These are phyloP conservation scores for Alauda arvensis DNA, from an alignment of 2,797 vertebrate species.

Conservation along the genomic window DNA sequence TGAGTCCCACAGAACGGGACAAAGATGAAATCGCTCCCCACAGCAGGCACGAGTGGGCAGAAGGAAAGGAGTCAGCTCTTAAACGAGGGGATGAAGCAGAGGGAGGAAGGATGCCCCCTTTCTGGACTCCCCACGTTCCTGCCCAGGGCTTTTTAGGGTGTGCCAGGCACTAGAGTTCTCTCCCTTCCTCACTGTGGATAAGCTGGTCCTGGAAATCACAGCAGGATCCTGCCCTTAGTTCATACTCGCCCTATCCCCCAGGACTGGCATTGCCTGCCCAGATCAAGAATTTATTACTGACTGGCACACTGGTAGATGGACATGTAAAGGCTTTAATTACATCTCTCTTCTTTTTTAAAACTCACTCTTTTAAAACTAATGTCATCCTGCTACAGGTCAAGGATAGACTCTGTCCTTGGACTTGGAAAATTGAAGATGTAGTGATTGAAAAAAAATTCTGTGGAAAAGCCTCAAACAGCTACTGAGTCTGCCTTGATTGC, in stretches of 20 bases:
- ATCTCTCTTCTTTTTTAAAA: not conserved
- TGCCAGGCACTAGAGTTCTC: rapidly evolving
- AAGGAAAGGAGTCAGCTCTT: not conserved
- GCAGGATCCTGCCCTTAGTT: not conserved
- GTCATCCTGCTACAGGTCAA: not conserved
- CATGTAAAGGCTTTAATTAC: not conserved
- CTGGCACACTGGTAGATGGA: not conserved
- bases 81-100: rapidly evolving
- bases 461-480: not conserved
- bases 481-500: rapidly evolving
- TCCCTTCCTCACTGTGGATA: rapidly evolving
- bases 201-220: rapidly evolving
- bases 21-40: not conserved
- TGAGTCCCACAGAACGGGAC: no score
- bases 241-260: rapidly evolving
- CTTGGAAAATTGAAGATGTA: not conserved
- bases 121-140: not conserved
- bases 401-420: no score
- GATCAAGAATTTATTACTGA: rapidly evolving
- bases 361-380: not conserved
- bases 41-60: not conserved
- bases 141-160: not conserved
- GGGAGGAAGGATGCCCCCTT: rapidly evolving
- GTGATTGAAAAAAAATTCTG: not conserved
- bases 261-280: not conserved